Evolutionary conservation across 2,113 vertebrate species (phyloP).

Genomic region (Strigops habroptila): DNA sequence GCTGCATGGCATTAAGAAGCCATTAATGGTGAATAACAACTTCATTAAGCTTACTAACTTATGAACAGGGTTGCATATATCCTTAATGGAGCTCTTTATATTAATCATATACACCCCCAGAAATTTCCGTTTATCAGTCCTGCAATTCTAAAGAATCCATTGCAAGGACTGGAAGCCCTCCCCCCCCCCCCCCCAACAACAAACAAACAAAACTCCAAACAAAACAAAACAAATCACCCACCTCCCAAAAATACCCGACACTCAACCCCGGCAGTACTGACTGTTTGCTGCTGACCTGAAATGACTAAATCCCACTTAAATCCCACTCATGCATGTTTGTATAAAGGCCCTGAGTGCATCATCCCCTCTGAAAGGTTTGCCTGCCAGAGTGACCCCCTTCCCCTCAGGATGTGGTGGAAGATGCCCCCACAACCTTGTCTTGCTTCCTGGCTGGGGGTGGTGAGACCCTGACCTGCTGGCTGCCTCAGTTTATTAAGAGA

Average conservation of each 20-base stretch:
- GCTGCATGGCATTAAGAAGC: background rate
- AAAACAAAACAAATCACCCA: background rate
- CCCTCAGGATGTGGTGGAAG: fast-evolving
- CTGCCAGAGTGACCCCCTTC: background rate
- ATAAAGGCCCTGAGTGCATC: background rate
- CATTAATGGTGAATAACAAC: background rate
- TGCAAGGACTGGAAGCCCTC: background rate
- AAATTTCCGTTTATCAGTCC: background rate
- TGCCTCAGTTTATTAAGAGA: background rate
- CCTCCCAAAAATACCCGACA: background rate
- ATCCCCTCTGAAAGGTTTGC: background rate
- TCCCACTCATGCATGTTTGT: background rate
- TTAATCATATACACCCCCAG: background rate
- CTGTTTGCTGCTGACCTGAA: background rate
- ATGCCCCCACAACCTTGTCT: no score
- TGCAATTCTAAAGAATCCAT: background rate
- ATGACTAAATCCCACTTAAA: background rate
- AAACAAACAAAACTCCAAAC: fast-evolving
- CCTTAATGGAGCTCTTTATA: background rate
- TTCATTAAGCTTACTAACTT: background rate
- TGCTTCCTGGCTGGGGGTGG: background rate
- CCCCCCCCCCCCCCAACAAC: background rate
- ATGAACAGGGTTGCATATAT: background rate
- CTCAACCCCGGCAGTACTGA: background rate
- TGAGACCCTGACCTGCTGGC: background rate